Evolutionary conservation across 2,888 invertebrate genomes (phyloP), one percentile per base, ranked within the genome.

Genomic region (Brachyopa scutellaris): DNA sequence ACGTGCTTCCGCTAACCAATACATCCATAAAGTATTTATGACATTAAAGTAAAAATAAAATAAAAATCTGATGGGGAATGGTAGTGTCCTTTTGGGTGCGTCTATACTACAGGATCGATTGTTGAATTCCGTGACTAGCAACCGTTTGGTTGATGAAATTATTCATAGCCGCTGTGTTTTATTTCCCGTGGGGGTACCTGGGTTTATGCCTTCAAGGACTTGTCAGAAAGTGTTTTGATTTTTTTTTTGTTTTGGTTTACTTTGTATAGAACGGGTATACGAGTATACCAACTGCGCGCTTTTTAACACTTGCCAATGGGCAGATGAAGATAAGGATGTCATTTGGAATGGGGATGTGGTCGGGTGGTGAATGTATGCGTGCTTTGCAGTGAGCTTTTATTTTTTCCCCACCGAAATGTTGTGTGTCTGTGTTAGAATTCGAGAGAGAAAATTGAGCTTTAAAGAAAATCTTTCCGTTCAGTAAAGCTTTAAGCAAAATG

Each of bases 1-100:
- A 80, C 80, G 80, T 80, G 80, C 64, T 80, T 49, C 4, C 23
- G 13, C 15, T 55, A 19, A 79, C 59, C 26, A 40, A 59, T 42
- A 66, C 66, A 64, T 6, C 0, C 17, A 8, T 5, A 40, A 26
- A 13, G 26, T 26, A 6, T 26, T 3, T 3, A 26, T 26, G 26
- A 26, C 26, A 26, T n/a, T n/a, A n/a, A n/a, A n/a, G n/a, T n/a
- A n/a, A n/a, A n/a, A n/a, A n/a, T n/a, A n/a, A n/a, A n/a, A n/a
- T n/a, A n/a, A n/a, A n/a, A n/a, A n/a, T n/a, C n/a, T n/a, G n/a
- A n/a, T n/a, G n/a, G n/a, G n/a, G n/a, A n/a, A n/a, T n/a, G n/a
- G n/a, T n/a, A 26, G 26, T 3, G 36, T 17, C 11, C 23, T 51
- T 31, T 49, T n/a, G 59, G 59, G 40, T 38, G 70, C 59, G 49